Evolutionary conservation across 2,113 vertebrate species (phyloP), one percentile per base, ranked within the genome.

Genomic region (Melanostigma gelatinosum): DNA sequence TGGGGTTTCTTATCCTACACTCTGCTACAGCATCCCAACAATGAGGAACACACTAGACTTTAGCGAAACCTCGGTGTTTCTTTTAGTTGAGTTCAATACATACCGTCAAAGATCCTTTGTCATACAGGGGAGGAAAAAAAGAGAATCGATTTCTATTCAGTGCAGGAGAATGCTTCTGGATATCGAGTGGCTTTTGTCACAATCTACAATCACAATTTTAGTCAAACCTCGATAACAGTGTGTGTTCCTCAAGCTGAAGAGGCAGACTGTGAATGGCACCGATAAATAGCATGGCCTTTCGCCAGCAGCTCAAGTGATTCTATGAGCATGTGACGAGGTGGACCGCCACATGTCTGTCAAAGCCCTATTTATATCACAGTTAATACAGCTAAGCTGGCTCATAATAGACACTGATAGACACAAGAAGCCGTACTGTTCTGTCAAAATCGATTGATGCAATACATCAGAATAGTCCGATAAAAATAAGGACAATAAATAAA

Each of bases 141-240:
- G 22, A 40, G 16, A 79, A 74, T 79, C 44, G n/a, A 48, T 84
- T 80, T 80, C 67, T 44, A 68, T 81, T 72, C 72, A 57, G 63
- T 4, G 46, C 42, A 27, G 20, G 7, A 72, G n/a, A 75, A 83
- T 34, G 24, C 20, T 27, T 83, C 5, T 50, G 48, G 60, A 67
- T 74, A 69, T 77, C 72, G 64, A 88, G 69, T 27, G 1, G 12
- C 71, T 29, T 64, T 68, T 75, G 82, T 66, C 3, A 42, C 65
- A 75, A 78, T 29, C 29, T 64, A 18, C 68, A 78, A 69, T 29
- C 64, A 82, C 34, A 40, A 64, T 74, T 71, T 76, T 54, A 52
- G 22, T 16, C 60, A 66, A 58, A 72, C 42, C 38, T 4, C 6
- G 18, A 68, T 64, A 62, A 83, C 62, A 36, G 32, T 32, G 11